These are phyloP conservation scores for Phasia obesa DNA, from an alignment of 2,888 invertebrate genomes.

Conservation along the genomic window DNA sequence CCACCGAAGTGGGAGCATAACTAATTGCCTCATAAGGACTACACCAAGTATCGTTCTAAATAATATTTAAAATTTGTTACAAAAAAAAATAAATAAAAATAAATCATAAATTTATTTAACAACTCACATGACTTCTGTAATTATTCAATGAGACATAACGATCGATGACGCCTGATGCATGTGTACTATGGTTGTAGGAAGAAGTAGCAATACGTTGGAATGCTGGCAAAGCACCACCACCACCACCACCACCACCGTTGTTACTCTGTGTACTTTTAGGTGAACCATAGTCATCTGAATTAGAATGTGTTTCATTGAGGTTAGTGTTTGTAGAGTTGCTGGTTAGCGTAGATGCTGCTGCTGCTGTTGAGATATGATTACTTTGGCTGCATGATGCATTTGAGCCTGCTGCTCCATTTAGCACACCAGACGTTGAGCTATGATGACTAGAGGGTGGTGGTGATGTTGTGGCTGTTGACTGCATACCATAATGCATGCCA, in stretches of 20 bases:
- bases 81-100: conserved; percentile 33
- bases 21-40: conserved; percentile 80
- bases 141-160: conserved; percentile 79
- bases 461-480: conserved; percentile 74
- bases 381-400: conserved; percentile 73
- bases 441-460: conserved; percentile 72
- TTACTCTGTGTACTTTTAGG: conserved; percentile 78
- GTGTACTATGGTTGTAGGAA: conserved; percentile 72
- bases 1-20: conserved; percentile 76
- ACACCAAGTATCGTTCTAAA: conserved; percentile 78
- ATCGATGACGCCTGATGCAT: conserved; percentile 71
- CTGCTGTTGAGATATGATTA: conserved; percentile 63
- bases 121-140: conserved; percentile 80
- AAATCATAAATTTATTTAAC: neutral
- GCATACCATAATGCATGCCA: conserved; percentile 77
- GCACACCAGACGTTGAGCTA: conserved; percentile 25
- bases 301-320: conserved; percentile 69
- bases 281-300: conserved; percentile 79
- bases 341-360: conserved; percentile 70
- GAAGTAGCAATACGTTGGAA: conserved; percentile 79
- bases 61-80: too few species aligned
- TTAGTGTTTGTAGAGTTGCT: conserved; percentile 42
- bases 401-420: conserved; percentile 54
- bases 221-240: conserved; percentile 78
- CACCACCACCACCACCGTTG: conserved; percentile 75